phyloP scores from a whole-genome alignment of 2,113 vertebrate genomes.

The Xyliphius kryptos region DNA sequence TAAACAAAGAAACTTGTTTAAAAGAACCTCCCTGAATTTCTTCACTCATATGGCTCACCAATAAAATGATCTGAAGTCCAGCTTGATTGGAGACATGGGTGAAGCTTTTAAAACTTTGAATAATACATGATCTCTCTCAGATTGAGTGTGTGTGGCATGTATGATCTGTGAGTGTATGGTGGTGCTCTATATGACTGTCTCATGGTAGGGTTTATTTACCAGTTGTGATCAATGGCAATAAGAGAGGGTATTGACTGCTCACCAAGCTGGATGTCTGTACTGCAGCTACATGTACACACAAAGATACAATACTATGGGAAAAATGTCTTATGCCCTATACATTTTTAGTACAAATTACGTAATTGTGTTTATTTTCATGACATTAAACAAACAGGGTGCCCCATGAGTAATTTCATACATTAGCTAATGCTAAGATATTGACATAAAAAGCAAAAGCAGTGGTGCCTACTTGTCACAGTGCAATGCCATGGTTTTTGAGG shows the following conservation, averaged over 20 bases:
- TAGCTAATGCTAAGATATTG: no score
- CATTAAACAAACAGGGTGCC: no score
- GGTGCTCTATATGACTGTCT: conserved; percentile 13
- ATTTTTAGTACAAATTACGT: no score
- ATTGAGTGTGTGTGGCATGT: conserved; percentile 32
- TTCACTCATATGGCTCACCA: conserved; percentile 8
- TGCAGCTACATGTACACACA: conserved; percentile 7
- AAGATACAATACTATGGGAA: no score
- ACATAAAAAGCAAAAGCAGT: no score
- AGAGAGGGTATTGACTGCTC: conserved; percentile 12
- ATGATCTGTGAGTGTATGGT: conserved; percentile 21
- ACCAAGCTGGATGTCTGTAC: conserved; percentile 1
- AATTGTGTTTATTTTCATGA: no score
- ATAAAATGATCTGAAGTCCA: conserved; percentile 24
- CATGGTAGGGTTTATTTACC: conserved; percentile 18
- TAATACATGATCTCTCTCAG: conserved; percentile 31
- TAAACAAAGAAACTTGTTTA: conserved; percentile 23
- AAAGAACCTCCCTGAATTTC: conserved; percentile 7
- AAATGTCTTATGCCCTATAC: no score
- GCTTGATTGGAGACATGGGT: conserved; percentile 22
- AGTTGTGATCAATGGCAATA: conserved; percentile 18
- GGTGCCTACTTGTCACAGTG: no score
- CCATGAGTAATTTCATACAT: no score
- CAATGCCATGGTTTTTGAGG: no score
- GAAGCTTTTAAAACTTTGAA: conserved; percentile 33